Evolutionary conservation across 2,113 vertebrate genomes (phyloP).

Genomic region (Xenus cinereus): DNA sequence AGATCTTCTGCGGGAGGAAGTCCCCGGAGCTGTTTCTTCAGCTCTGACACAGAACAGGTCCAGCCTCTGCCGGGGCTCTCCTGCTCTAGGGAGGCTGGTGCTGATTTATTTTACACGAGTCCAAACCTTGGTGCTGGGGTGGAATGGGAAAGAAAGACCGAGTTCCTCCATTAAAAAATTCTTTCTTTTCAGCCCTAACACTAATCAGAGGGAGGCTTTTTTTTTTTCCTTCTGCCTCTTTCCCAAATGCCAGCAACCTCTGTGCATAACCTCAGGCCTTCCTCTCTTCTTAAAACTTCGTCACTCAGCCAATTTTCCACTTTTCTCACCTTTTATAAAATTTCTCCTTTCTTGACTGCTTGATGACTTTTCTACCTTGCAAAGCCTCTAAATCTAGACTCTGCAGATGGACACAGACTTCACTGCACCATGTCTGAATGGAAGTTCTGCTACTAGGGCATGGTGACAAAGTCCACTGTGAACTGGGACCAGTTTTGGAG

Average conservation of each 20-base stretch:
- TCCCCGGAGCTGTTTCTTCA: accelerated
- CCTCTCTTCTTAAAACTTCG: background rate
- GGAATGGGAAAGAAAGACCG: background rate
- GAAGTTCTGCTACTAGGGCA: background rate
- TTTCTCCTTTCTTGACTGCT: background rate
- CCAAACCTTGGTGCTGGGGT: background rate
- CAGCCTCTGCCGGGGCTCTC: background rate
- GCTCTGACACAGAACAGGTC: background rate
- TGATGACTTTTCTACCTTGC: background rate
- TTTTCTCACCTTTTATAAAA: background rate
- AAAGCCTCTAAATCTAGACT: background rate
- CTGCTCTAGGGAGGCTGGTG: background rate
- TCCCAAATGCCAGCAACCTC: background rate
- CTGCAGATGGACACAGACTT: background rate
- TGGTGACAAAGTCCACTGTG: background rate
- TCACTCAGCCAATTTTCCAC: background rate
- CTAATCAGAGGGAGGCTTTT: background rate
- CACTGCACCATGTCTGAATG: background rate
- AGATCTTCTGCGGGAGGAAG: background rate
- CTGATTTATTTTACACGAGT: background rate
- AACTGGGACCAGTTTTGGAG: background rate
- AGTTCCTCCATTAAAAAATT: background rate
- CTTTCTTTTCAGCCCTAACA: background rate
- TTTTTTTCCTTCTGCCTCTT: background rate
- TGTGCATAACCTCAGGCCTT: background rate